Conservation (phyloP, 2,888 invertebrate genomes). For the Tinea pellionella region DNA sequence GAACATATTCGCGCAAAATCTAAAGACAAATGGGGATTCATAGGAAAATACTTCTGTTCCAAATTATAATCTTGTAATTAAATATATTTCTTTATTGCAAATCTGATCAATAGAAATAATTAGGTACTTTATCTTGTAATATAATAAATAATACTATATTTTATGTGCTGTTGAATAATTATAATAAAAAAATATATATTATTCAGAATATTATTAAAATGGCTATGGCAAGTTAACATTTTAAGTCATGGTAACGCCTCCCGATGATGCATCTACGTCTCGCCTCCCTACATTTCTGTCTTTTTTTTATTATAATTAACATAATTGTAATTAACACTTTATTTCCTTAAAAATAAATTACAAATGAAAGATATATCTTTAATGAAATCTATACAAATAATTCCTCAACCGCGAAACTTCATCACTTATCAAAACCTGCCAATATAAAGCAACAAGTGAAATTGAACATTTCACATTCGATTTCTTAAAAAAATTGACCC, state of each 20-base stretch:
- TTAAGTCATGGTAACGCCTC: background rate
- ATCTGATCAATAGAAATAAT: too few relatives aligned
- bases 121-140: too few relatives aligned
- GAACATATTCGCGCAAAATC: too few relatives aligned
- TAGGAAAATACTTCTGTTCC: too few relatives aligned
- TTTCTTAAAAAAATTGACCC: constrained; percentile 9
- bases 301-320: background rate
- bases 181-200: too few relatives aligned
- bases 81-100: too few relatives aligned
- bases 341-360: background rate
- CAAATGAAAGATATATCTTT: background rate
- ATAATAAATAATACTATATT: too few relatives aligned
- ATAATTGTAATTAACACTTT: background rate
- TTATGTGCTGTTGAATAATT: too few relatives aligned
- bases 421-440: background rate
- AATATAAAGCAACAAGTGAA: background rate
- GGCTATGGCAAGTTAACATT: background rate
- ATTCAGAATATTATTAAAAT: background rate
- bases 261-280: too few relatives aligned
- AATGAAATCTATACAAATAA: background rate
- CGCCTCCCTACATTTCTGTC: background rate
- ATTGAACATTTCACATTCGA: background rate
- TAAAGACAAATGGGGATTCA: too few relatives aligned
- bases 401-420: background rate
- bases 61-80: too few relatives aligned